These are phyloP conservation scores for Blennius ocellaris DNA, from an alignment of 2,113 vertebrate genomes.

Conservation along the genomic window DNA sequence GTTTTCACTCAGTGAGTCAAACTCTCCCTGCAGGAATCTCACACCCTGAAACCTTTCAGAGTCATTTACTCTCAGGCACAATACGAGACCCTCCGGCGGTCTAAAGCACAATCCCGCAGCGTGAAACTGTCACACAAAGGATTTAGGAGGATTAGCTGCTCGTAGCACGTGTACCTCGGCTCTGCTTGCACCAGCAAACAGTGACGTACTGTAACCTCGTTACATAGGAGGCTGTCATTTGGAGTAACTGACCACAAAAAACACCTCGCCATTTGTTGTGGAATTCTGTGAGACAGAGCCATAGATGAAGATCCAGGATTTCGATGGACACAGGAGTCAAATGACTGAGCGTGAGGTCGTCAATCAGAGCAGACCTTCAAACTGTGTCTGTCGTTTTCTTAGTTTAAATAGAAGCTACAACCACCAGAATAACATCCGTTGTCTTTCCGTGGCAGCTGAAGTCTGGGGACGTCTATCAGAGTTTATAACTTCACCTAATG, in stretches of 20 bases:
- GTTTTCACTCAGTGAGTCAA: neutral
- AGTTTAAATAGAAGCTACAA: too few relatives aligned
- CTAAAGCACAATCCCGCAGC: neutral
- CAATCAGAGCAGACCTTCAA: too few relatives aligned
- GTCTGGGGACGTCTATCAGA: too few relatives aligned
- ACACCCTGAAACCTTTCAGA: neutral
- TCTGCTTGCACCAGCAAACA: constrained; percentile 19
- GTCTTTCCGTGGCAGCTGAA: too few relatives aligned
- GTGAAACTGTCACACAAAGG: neutral
- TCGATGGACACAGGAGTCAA: too few relatives aligned
- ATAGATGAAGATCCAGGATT: too few relatives aligned
- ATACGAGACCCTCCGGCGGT: neutral
- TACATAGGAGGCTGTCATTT: constrained; percentile 46
- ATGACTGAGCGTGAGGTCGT: too few relatives aligned
- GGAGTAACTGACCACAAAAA: constrained; percentile 18
- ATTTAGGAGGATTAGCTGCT: constrained; percentile 29
- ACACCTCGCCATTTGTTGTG: too few relatives aligned
- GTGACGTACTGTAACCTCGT: constrained; percentile 37
- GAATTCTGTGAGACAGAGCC: too few relatives aligned
- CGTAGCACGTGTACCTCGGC: constrained; percentile 18
- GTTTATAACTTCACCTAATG: too few relatives aligned
- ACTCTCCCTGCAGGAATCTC: neutral
- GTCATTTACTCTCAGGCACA: neutral
- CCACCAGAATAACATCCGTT: too few relatives aligned
- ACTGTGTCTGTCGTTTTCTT: too few relatives aligned